Evolutionary conservation across 2,797 vertebrate species (phyloP).

Genomic region (Peromyscus aztecus): DNA sequence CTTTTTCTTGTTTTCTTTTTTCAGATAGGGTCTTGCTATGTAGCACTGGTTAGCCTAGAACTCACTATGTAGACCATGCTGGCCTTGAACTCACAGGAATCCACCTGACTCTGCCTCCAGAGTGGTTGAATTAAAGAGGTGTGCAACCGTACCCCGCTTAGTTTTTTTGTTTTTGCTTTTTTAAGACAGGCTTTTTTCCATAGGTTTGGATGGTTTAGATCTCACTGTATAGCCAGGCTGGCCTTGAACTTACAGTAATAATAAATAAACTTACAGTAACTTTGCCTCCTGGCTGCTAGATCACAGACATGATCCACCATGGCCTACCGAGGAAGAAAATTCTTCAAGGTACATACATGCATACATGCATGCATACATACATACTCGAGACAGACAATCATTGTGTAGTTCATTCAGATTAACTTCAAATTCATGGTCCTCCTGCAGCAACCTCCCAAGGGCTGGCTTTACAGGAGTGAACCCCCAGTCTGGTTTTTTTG

Average conservation of each 20-base stretch:
- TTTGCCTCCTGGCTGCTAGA: not conserved
- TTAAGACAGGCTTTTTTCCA: not conserved
- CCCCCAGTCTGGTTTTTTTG: too few species aligned
- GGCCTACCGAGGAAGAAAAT: not conserved
- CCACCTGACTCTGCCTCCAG: not conserved
- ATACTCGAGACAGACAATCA: not conserved
- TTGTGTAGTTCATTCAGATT: not conserved
- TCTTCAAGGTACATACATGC: not conserved
- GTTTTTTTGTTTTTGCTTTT: not conserved
- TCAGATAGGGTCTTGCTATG: not conserved
- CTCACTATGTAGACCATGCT: not conserved
- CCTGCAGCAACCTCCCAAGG: not conserved
- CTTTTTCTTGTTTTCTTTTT: not conserved
- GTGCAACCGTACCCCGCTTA: not conserved
- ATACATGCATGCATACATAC: not conserved
- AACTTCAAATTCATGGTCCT: not conserved
- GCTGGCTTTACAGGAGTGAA: not conserved
- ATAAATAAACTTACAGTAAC: not conserved
- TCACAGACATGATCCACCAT: not conserved
- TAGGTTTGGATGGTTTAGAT: not conserved
- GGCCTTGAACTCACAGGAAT: not conserved
- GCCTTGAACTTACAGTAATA: not conserved
- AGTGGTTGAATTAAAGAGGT: not conserved
- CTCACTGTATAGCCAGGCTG: not conserved
- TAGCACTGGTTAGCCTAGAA: not conserved